Conservation (phyloP, 2,888 invertebrate species). For the Rhagonycha lutea region DNA sequence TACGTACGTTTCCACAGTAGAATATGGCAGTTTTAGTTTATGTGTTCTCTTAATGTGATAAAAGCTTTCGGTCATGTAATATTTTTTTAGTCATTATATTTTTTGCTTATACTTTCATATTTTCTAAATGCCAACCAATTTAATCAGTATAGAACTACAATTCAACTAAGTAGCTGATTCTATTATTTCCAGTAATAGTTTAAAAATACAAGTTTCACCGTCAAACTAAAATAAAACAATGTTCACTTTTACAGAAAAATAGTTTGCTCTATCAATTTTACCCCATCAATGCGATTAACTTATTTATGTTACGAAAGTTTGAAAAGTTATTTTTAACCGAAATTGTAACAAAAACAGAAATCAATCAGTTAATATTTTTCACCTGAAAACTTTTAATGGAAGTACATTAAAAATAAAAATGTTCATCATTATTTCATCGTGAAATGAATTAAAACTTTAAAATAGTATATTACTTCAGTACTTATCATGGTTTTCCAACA, state of each 20-base stretch:
- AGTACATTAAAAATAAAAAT: too few species aligned
- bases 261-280: background rate
- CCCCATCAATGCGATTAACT: background rate
- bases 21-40: conserved; percentile 13
- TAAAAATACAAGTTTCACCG: background rate
- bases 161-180: background rate
- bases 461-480: too few species aligned
- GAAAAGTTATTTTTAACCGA: background rate
- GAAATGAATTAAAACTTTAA: too few species aligned
- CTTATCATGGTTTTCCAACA: too few species aligned
- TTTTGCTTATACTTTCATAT: conserved; percentile 41
- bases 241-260: background rate
- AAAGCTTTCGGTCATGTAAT: conserved; percentile 40
- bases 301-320: background rate
- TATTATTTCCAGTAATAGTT: background rate
- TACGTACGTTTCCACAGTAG: background rate
- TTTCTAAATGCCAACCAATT: conserved; percentile 13
- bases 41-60: conserved; percentile 14
- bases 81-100: conserved; percentile 48
- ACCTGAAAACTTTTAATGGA: too few species aligned
- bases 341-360: background rate
- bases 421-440: too few species aligned
- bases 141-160: background rate
- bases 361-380: background rate
- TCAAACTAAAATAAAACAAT: background rate